phyloP scores from a whole-genome alignment of 1,140 invertebrate species.

The Drosophila gunungcola region DNA sequence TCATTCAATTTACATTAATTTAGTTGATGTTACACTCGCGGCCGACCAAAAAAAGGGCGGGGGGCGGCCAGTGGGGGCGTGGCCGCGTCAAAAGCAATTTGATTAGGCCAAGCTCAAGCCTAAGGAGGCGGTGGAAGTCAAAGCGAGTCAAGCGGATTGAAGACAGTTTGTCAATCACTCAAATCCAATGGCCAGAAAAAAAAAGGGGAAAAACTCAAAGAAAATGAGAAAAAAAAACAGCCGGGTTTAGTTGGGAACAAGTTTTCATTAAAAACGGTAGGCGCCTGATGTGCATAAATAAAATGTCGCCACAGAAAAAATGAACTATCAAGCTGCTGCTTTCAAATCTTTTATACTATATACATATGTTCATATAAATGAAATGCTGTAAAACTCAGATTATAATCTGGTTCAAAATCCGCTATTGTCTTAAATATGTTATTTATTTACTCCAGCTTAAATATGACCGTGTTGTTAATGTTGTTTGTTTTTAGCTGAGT shows the following conservation, averaged over 20 bases:
- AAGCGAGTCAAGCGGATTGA: constrained; percentile 38
- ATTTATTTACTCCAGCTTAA: neutral
- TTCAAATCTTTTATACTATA: neutral
- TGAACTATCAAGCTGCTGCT: neutral
- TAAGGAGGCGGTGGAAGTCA: constrained; percentile 10
- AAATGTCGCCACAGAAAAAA: neutral
- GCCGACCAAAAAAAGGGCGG: constrained; percentile 22
- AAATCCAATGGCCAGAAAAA: constrained; percentile 22
- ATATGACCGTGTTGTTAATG: neutral
- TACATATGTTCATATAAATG: neutral
- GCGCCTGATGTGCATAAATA: neutral
- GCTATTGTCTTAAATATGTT: neutral
- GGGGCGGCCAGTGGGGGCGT: constrained; percentile 15
- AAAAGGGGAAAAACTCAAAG: constrained; percentile 4
- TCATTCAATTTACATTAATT: constrained; percentile 80
- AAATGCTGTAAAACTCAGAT: neutral
- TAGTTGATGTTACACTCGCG: constrained; percentile 67
- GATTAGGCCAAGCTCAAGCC: constrained; percentile 51
- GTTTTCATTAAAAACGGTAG: neutral
- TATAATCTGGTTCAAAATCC: neutral
- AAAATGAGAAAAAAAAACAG: neutral
- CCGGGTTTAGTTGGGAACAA: neutral
- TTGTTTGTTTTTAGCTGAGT: neutral
- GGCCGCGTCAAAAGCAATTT: constrained; percentile 62
- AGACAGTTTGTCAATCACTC: constrained; percentile 63